Evolutionary conservation across 2,113 vertebrate species (phyloP).

Genomic region (Benitochromis conjunctus): DNA sequence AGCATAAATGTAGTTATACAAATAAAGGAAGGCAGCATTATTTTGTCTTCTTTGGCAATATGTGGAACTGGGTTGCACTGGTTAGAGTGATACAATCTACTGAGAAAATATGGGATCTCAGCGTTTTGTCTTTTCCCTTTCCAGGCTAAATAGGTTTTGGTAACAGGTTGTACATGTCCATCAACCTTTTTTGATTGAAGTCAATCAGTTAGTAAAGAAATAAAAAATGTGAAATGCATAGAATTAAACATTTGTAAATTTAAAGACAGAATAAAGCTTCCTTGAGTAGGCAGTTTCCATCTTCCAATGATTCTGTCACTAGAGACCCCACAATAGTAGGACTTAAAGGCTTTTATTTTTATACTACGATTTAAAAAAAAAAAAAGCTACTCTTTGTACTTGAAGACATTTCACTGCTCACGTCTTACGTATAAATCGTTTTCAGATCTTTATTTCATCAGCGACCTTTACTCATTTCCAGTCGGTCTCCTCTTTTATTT

Average conservation of each 20-base stretch:
- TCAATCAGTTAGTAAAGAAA: too few species aligned
- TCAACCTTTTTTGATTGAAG: too few species aligned
- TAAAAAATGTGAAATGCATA: too few species aligned
- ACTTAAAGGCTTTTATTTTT: background rate
- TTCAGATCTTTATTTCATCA: background rate
- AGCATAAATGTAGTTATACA: background rate
- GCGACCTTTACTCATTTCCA: background rate
- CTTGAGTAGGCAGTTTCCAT: too few species aligned
- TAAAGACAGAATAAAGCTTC: too few species aligned
- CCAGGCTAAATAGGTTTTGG: too few species aligned
- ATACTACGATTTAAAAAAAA: background rate
- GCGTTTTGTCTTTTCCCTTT: too few species aligned
- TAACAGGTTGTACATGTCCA: too few species aligned
- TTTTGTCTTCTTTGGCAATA: background rate
- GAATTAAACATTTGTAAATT: too few species aligned
- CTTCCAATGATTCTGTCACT: rapidly evolving
- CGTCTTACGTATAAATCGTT: background rate
- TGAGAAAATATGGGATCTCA: too few species aligned
- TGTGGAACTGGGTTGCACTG: background rate
- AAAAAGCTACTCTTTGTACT: background rate
- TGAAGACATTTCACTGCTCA: background rate
- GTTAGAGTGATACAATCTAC: background rate
- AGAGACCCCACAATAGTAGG: background rate
- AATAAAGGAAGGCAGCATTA: background rate
- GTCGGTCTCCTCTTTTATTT: rapidly evolving